A percentile compares a stretch with the other conserved stretches of the same genome.
phyloP scores from a whole-genome alignment of 2,797 vertebrate species.

The Gallinago stenura region DNA sequence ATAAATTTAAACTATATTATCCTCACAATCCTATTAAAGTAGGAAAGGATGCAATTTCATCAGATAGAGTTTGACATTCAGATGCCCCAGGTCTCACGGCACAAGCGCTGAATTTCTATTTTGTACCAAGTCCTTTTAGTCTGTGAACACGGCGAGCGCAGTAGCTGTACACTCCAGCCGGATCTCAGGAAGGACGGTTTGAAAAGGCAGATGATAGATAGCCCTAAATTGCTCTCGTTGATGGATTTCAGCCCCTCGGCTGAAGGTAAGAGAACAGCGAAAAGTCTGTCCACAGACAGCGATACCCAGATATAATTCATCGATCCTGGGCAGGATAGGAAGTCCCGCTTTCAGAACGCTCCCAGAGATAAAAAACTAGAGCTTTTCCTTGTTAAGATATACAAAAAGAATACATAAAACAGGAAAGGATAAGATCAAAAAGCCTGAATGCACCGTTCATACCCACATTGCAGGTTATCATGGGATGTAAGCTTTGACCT shows the following conservation, averaged over 20 bases:
- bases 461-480: background rate
- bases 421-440: background rate
- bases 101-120: constrained; percentile 11
- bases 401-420: background rate
- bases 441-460: background rate
- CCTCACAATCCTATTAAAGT: constrained; percentile 41
- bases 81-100: background rate
- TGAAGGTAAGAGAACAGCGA: background rate
- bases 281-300: background rate
- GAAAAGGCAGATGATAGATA: background rate
- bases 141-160: background rate
- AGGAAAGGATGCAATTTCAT: constrained; percentile 48
- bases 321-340: background rate
- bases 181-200: background rate
- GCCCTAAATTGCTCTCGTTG: background rate
- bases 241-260: background rate
- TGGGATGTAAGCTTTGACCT: background rate
- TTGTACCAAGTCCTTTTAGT: background rate
- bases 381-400: background rate
- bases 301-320: background rate
- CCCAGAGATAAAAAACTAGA: background rate
- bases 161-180: background rate
- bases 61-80: constrained; percentile 32
- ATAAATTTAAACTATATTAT: constrained; percentile 64
- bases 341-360: background rate